Percentiles rank a stretch among this genome's conserved stretches.
Conservation (phyloP, 1,140 invertebrate species). For the Drosophila yakuba region DNA sequence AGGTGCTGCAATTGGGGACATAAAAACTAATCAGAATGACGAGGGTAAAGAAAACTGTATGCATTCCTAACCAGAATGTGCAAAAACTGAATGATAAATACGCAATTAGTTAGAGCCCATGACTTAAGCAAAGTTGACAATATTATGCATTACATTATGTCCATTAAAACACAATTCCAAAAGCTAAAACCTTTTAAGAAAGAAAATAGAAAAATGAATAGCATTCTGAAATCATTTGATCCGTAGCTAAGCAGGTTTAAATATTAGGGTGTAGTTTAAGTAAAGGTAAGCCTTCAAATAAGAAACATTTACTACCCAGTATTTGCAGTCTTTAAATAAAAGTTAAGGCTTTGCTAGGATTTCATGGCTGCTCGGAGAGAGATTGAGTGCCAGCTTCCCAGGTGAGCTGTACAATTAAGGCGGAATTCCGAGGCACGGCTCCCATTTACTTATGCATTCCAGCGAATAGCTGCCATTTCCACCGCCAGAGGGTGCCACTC, state of each 20-base stretch:
- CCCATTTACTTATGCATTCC: conserved; percentile 27
- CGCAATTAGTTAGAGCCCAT: conserved; percentile 11
- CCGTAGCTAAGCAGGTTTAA: not conserved
- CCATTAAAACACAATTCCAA: not conserved
- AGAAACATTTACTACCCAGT: not conserved
- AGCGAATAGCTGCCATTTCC: conserved; percentile 3
- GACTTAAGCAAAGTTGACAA: not conserved
- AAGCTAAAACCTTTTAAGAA: no score
- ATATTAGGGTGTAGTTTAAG: not conserved
- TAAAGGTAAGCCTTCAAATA: not conserved
- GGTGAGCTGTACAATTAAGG: conserved; percentile 1
- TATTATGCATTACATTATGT: no score
- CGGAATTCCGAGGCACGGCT: not conserved
- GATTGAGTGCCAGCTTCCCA: conserved; percentile 23
- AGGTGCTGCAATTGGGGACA: not conserved
- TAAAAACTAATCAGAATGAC: conserved; percentile 21
- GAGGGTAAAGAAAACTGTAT: conserved; percentile 7
- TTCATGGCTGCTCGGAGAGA: not conserved
- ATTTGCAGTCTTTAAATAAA: no score
- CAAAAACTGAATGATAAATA: not conserved
- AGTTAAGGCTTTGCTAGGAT: not conserved
- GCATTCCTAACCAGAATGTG: conserved; percentile 15
- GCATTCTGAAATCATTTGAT: not conserved
- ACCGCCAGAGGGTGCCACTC: conserved; percentile 26
- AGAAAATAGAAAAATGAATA: no score